These are phyloP conservation scores for Lepilemur ruficaudatus DNA, from an alignment of 2,797 vertebrate species.

Conservation along the genomic window DNA sequence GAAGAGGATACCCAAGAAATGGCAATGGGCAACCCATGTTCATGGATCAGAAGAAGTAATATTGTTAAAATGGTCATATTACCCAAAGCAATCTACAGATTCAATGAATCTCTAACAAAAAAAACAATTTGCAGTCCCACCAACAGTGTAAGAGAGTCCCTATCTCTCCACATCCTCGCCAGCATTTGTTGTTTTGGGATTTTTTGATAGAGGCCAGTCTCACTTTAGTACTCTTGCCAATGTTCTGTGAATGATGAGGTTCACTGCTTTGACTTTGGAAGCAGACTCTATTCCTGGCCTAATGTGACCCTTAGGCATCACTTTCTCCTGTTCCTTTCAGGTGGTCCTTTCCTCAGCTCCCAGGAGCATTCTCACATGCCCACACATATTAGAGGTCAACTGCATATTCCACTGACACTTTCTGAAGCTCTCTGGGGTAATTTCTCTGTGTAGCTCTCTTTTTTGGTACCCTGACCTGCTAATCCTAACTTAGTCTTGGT, in stretches of 20 bases:
- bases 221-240: background rate
- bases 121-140: too few relatives aligned
- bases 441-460: background rate
- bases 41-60: background rate
- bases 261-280: background rate
- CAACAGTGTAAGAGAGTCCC: too few relatives aligned
- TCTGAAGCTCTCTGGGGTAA: background rate
- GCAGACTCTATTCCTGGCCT: background rate
- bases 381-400: background rate
- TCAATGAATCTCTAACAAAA: too few relatives aligned
- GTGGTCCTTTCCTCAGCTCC: background rate
- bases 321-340: background rate
- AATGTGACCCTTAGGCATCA: background rate
- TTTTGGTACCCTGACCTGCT: background rate
- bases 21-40: background rate
- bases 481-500: too few relatives aligned
- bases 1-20: background rate
- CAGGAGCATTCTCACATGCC: background rate
- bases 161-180: too few relatives aligned
- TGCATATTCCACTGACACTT: background rate
- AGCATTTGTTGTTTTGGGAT: too few relatives aligned
- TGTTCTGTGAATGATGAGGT: background rate
- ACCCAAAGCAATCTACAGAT: too few relatives aligned
- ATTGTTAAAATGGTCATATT: background rate
- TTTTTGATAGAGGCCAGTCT: too few relatives aligned